Percentiles rank a stretch among this genome's conserved stretches.
Conservation (phyloP, 2,113 vertebrate species). For the Nibea coibor region DNA sequence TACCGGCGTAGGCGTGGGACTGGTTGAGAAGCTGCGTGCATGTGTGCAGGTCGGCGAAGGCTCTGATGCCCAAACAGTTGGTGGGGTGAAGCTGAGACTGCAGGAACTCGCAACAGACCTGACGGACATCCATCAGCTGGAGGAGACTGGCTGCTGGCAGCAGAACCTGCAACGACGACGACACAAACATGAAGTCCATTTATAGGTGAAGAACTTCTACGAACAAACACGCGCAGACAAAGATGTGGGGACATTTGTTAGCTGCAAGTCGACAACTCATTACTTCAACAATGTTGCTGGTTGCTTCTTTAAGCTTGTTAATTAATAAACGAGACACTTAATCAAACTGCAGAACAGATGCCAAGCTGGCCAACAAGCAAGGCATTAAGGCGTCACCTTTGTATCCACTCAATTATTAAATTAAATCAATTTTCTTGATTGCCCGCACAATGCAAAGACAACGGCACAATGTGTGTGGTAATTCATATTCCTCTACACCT, state of each 20-base stretch:
- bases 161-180: slow-evolving; percentile 85
- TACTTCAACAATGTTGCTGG: background rate
- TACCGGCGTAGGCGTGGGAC: slow-evolving; percentile 93
- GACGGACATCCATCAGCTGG: slow-evolving; percentile 95
- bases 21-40: slow-evolving; percentile 92
- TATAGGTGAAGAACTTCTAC: background rate
- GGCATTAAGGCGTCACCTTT: background rate
- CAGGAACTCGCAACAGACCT: slow-evolving; percentile 96
- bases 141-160: slow-evolving; percentile 94
- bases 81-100: slow-evolving; percentile 95
- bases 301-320: background rate
- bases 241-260: background rate
- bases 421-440: background rate
- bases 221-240: background rate
- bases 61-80: slow-evolving; percentile 96
- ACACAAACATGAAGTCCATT: background rate
- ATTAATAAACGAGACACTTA: background rate
- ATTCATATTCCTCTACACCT: background rate
- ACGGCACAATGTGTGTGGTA: background rate
- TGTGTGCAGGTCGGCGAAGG: slow-evolving; percentile 95
- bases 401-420: background rate
- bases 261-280: background rate
- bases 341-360: background rate
- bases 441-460: background rate
- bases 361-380: background rate